These are phyloP conservation scores for Chanos chanos DNA, from an alignment of 2,797 vertebrate species.

Conservation along the genomic window DNA sequence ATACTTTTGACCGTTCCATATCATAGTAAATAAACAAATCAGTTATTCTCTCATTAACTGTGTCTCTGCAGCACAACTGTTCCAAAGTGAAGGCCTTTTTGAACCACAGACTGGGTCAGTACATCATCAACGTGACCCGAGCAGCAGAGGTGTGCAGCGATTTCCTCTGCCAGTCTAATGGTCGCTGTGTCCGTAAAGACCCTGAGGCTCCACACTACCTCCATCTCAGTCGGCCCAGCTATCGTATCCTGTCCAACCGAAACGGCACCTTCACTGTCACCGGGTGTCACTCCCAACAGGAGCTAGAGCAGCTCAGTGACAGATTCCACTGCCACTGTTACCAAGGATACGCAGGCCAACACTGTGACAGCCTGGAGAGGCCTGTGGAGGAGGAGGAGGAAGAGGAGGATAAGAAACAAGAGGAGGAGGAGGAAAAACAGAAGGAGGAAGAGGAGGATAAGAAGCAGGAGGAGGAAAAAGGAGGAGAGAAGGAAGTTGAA, in stretches of 20 bases:
- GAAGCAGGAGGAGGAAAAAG: neutral
- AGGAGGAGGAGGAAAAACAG: slow-evolving; percentile 33
- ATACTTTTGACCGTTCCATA: too few species aligned
- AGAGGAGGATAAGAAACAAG: slow-evolving; percentile 37
- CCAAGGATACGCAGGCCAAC: slow-evolving; percentile 66
- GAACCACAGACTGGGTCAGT: slow-evolving; percentile 66
- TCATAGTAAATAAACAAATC: too few species aligned
- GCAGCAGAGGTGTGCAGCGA: slow-evolving; percentile 71
- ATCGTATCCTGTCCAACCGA: slow-evolving; percentile 52
- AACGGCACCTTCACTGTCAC: slow-evolving; percentile 62
- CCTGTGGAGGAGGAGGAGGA: slow-evolving; percentile 50
- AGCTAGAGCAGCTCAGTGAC: slow-evolving; percentile 58
- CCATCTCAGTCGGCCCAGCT: slow-evolving; percentile 69
- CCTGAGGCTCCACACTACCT: slow-evolving; percentile 65
- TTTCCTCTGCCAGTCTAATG: slow-evolving; percentile 70
- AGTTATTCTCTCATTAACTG: too few species aligned
- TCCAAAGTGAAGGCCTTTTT: slow-evolving; percentile 68
- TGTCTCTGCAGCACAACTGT: slow-evolving; percentile 68
- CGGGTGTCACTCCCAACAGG: slow-evolving; percentile 60
- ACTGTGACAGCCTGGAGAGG: slow-evolving; percentile 65
- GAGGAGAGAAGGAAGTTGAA: neutral
- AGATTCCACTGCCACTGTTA: slow-evolving; percentile 79
- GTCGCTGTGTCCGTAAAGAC: slow-evolving; percentile 61
- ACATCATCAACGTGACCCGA: slow-evolving; percentile 72
- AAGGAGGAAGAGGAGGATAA: slow-evolving; percentile 44